Evolutionary conservation across 1,140 invertebrate genomes (phyloP).

Genomic region (Liolophura sinensis): DNA sequence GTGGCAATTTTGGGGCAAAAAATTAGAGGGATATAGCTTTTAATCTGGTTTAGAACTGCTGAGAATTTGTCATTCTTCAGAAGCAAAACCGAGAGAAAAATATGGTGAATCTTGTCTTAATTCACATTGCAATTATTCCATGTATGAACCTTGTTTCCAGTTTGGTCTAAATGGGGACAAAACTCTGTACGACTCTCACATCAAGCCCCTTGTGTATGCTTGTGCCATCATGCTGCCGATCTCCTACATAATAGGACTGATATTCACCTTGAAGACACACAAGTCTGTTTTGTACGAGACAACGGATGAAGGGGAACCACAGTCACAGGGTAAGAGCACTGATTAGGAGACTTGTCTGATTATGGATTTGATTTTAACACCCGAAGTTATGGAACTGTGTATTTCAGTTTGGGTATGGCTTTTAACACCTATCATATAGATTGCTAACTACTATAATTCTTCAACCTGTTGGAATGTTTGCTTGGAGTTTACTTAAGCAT

Average conservation of each 20-base stretch:
- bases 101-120: neutral
- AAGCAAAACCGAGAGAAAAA: neutral
- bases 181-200: conserved; percentile 40
- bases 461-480: no score
- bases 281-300: conserved; percentile 37
- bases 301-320: conserved; percentile 18
- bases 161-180: conserved; percentile 39
- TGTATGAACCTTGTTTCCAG: conserved; percentile 19
- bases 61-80: neutral
- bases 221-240: conserved; percentile 43
- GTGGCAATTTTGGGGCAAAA: no score
- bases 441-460: no score
- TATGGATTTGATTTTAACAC: no score
- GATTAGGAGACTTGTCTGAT: no score
- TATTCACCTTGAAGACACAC: conserved; percentile 54
- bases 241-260: conserved; percentile 47
- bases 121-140: neutral
- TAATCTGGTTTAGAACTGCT: neutral
- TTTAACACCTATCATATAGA: no score
- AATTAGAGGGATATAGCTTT: no score
- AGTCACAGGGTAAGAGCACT: no score
- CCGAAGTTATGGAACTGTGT: no score
- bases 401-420: no score
- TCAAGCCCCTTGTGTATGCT: conserved; percentile 44
- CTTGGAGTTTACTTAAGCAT: no score